Conservation (phyloP, 2,888 invertebrate genomes). For the Drosophila prolongata region DNA sequence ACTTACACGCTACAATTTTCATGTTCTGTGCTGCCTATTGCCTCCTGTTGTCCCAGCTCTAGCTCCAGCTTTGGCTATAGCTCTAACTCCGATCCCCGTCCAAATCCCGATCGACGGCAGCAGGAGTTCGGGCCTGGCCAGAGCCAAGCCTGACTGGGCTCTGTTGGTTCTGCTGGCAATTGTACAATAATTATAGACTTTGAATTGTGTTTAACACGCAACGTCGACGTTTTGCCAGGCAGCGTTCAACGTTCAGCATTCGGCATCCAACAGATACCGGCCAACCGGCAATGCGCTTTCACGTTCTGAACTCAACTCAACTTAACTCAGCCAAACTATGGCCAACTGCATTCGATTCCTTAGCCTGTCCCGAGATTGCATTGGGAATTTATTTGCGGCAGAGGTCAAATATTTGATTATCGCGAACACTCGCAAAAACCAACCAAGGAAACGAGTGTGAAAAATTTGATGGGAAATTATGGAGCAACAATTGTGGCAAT, state of each 20-base stretch:
- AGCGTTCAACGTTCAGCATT: conserved; percentile 17
- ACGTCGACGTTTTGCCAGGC: conserved; percentile 68
- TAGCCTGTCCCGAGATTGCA: conserved; percentile 61
- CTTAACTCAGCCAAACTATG: conserved; percentile 2
- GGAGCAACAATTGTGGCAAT: conserved; percentile 75
- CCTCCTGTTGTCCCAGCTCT: conserved; percentile 48
- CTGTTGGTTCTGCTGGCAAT: conserved; percentile 70
- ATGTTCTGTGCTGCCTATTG: conserved; percentile 63
- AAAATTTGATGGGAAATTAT: conserved; percentile 80
- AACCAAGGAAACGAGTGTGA: conserved; percentile 62
- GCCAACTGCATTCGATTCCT: conserved; percentile 38
- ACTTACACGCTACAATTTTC: conserved; percentile 75
- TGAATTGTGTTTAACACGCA: conserved; percentile 83
- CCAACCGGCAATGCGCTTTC: conserved; percentile 63
- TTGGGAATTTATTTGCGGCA: conserved; percentile 81
- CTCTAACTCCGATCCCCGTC: conserved; percentile 11
- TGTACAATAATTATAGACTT: conserved; percentile 83
- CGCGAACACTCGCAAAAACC: conserved; percentile 60
- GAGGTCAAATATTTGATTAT: conserved; percentile 83
- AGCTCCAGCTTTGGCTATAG: conserved; percentile 10
- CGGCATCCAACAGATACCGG: conserved; percentile 28
- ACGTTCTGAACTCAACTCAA: conserved; percentile 51
- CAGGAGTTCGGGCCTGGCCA: conserved; percentile 24
- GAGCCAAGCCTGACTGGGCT: conserved; percentile 42
- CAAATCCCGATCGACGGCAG: conserved; percentile 21